Evolutionary conservation across 2,888 invertebrate species (phyloP).

Genomic region (Melinaea menophilus): DNA sequence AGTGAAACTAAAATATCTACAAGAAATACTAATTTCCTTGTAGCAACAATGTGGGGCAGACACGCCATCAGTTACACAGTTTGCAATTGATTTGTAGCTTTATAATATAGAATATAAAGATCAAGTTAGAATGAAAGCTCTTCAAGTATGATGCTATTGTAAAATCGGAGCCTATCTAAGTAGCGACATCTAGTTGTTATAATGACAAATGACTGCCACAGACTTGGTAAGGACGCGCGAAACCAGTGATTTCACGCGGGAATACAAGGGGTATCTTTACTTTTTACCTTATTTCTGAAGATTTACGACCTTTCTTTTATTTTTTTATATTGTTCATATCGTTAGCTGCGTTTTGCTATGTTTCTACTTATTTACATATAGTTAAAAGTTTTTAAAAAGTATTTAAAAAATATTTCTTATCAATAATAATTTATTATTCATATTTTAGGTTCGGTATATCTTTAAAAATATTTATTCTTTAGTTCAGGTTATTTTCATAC

Average conservation of each 20-base stretch:
- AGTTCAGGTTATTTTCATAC: too few species aligned
- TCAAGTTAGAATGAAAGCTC: slow-evolving; percentile 5
- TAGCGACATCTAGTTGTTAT: slow-evolving; percentile 45
- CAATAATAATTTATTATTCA: too few species aligned
- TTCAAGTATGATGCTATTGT: slow-evolving; percentile 35
- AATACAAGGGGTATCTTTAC: slow-evolving; percentile 30
- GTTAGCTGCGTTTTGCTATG: too few species aligned
- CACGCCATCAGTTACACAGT: slow-evolving; percentile 35
- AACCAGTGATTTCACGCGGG: slow-evolving; percentile 31
- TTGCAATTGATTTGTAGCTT: slow-evolving; percentile 22
- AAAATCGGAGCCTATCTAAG: slow-evolving; percentile 40
- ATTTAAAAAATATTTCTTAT: too few species aligned
- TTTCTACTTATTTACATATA: too few species aligned
- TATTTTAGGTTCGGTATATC: too few species aligned
- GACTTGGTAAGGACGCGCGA: slow-evolving; percentile 30
- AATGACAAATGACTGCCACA: slow-evolving; percentile 44
- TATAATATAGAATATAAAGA: slow-evolving; percentile 12
- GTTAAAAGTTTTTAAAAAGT: too few species aligned
- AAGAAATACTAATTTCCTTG: slow-evolving; percentile 42
- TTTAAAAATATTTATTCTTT: too few species aligned
- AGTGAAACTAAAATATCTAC: slow-evolving; percentile 40
- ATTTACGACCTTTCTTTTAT: slow-evolving; percentile 17
- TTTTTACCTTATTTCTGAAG: slow-evolving; percentile 31
- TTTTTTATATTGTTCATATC: too few species aligned
- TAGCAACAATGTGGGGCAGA: slow-evolving; percentile 37